Percentiles rank a stretch among this genome's conserved stretches.
Conservation (phyloP, 2,797 vertebrate species). For the Melanotaenia boesemani region DNA sequence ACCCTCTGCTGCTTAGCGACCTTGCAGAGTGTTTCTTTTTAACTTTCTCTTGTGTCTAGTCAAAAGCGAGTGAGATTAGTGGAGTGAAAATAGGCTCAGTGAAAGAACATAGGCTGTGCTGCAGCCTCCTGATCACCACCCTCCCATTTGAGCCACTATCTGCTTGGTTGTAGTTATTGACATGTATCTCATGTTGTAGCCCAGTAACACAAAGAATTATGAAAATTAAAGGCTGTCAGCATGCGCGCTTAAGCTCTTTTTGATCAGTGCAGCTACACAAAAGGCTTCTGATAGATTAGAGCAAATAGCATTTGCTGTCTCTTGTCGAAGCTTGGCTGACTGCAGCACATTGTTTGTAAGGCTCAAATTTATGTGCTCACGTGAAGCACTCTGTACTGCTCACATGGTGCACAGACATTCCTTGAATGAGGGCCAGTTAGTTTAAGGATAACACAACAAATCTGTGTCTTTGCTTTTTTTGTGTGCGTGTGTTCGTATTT, state of each 20-base stretch:
- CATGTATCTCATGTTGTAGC: constrained; percentile 41
- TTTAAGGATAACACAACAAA: constrained; percentile 19
- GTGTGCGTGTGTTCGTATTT: not conserved
- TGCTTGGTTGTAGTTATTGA: constrained; percentile 64
- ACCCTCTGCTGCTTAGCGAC: constrained; percentile 60
- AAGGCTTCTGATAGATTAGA: constrained; percentile 64
- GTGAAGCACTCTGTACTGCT: not conserved
- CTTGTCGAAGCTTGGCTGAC: constrained; percentile 54
- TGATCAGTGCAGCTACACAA: constrained; percentile 68
- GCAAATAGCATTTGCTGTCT: constrained; percentile 58
- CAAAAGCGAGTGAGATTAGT: constrained; percentile 62
- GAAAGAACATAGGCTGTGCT: constrained; percentile 42
- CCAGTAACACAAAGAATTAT: constrained; percentile 67
- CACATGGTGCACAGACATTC: constrained; percentile 11
- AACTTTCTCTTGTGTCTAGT: constrained; percentile 56
- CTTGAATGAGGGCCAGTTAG: constrained; percentile 9
- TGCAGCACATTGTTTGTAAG: constrained; percentile 38
- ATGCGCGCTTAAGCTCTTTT: constrained; percentile 59
- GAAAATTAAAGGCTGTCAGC: constrained; percentile 70
- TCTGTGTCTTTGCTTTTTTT: constrained; percentile 23
- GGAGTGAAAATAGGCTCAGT: constrained; percentile 57
- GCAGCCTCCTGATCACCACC: constrained; percentile 43
- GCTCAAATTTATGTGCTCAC: constrained; percentile 38
- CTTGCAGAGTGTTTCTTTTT: constrained; percentile 69
- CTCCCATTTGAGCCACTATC: constrained; percentile 35